Percentiles rank a stretch among this genome's conserved stretches.
Evolutionary conservation across 2,113 vertebrate species (phyloP).

Genomic region (Pseudopipra pipra): DNA sequence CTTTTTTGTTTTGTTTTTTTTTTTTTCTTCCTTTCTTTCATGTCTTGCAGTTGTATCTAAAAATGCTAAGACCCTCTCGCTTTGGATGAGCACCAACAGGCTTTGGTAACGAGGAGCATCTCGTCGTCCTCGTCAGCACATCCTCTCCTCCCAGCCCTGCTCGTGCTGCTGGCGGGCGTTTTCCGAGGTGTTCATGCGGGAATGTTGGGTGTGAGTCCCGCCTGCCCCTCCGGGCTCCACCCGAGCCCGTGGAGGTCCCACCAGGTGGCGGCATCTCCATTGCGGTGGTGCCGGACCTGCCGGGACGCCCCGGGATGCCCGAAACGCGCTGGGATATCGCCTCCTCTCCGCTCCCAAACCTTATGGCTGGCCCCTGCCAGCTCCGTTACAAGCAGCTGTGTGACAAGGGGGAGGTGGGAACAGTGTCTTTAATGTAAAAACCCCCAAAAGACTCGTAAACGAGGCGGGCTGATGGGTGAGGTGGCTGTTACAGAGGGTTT

Average conservation of each 20-base stretch:
- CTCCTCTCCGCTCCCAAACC: neutral
- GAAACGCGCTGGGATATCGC: neutral
- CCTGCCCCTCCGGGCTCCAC: neutral
- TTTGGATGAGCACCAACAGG: neutral
- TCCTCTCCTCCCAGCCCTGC: neutral
- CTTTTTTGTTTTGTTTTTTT: neutral
- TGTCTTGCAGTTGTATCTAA: neutral
- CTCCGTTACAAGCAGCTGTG: neutral
- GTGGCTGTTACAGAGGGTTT: neutral
- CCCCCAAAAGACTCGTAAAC: fast-evolving
- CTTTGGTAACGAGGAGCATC: neutral
- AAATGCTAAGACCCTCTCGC: neutral
- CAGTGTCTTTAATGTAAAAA: neutral
- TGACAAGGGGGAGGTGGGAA: neutral
- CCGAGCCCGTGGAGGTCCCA: neutral
- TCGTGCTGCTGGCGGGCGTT: neutral
- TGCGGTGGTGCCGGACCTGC: neutral
- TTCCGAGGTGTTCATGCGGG: fast-evolving
- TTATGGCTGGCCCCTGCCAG: neutral
- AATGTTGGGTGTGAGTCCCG: neutral
- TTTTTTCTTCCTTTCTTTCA: too few species aligned
- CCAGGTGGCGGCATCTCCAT: conserved; percentile 64
- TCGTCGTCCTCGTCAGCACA: neutral
- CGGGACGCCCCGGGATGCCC: neutral
- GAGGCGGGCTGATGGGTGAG: neutral